Percentiles rank a stretch among this genome's conserved stretches.
phyloP scores from a whole-genome alignment of 2,797 vertebrate genomes.

The Miichthys miiuy region DNA sequence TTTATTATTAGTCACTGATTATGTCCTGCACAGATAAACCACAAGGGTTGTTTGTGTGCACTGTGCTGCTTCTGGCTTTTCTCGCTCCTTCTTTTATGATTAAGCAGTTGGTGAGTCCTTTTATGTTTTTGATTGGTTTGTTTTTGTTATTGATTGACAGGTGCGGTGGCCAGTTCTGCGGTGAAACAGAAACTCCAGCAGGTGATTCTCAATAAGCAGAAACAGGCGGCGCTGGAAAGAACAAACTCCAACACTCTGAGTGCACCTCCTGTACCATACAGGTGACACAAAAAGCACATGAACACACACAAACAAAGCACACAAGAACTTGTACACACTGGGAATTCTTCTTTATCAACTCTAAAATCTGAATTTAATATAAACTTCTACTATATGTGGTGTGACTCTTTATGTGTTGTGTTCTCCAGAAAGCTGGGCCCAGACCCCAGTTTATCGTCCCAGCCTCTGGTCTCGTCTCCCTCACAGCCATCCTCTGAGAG shows the following conservation, averaged over 20 bases:
- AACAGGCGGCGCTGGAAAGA: conserved; percentile 92
- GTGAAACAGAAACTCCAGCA: conserved; percentile 96
- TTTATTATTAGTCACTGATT: not conserved
- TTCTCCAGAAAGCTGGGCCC: conserved; percentile 88
- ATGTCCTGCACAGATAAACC: not conserved
- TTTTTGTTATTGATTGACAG: conserved; percentile 77
- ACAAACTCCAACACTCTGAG: conserved; percentile 85
- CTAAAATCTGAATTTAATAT: not conserved
- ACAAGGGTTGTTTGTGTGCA: not conserved
- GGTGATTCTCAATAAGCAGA: conserved; percentile 95
- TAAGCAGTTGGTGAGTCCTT: not conserved
- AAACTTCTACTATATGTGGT: not conserved
- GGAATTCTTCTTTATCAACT: not conserved
- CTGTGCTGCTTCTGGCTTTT: not conserved
- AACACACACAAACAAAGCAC: not conserved
- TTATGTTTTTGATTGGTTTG: conserved; percentile 1
- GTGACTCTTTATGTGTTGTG: conserved; percentile 21
- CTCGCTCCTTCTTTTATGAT: not conserved
- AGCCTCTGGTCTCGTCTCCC: conserved; percentile 85
- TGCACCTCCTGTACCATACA: conserved; percentile 87
- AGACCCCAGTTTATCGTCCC: conserved; percentile 85
- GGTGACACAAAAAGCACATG: conserved; percentile 78
- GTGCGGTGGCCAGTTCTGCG: conserved; percentile 93
- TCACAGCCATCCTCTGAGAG: conserved; percentile 84
- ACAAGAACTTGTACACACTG: not conserved